Conservation (phyloP, 2,888 invertebrate species). For the Orgyia antiqua region DNA sequence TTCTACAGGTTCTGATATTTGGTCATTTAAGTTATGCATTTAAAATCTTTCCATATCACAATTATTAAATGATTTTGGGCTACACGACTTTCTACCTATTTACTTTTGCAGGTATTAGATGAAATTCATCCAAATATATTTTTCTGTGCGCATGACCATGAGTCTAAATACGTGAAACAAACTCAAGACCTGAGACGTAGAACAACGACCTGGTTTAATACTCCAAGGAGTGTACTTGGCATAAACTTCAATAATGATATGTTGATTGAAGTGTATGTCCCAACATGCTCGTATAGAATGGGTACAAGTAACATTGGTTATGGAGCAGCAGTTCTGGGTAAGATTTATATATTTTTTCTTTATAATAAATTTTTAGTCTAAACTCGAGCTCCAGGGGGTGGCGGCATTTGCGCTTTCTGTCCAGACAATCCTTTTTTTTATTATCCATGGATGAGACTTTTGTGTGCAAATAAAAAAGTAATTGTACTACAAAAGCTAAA, state of each 20-base stretch:
- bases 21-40: too few relatives aligned
- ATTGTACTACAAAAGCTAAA: too few relatives aligned
- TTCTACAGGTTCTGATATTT: too few relatives aligned
- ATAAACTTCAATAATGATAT: conserved; percentile 34
- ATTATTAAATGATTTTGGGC: too few relatives aligned
- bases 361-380: too few relatives aligned
- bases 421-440: too few relatives aligned
- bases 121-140: conserved; percentile 67
- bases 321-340: conserved; percentile 89
- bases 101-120: conserved; percentile 78
- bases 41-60: too few relatives aligned
- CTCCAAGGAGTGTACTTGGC: conserved; percentile 34
- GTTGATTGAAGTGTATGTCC: conserved; percentile 89
- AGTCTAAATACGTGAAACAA: conserved; percentile 78
- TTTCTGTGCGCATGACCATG: conserved; percentile 84
- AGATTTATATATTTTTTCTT: conserved; percentile 20
- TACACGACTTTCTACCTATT: too few relatives aligned
- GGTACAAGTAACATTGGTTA: conserved; percentile 92
- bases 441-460: too few relatives aligned
- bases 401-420: too few relatives aligned
- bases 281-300: conserved; percentile 98
- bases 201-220: conserved; percentile 29
- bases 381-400: too few relatives aligned
- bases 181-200: conserved; percentile 36
- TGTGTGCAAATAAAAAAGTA: too few relatives aligned